phyloP scores from a whole-genome alignment of 2,888 invertebrate genomes.

The Acanthosepion esculentum region DNA sequence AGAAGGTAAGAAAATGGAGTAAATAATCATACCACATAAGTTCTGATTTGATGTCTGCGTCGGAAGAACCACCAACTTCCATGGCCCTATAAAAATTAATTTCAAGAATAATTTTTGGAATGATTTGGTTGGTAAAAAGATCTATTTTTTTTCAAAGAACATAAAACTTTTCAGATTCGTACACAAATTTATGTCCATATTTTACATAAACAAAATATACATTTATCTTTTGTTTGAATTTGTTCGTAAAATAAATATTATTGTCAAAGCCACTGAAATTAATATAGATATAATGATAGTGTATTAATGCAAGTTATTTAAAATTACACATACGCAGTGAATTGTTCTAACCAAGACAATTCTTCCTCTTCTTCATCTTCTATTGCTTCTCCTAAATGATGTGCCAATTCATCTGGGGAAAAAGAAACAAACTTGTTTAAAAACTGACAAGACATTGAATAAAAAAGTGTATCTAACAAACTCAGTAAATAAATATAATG shows the following conservation, averaged over 20 bases:
- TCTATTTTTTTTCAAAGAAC: no score
- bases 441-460: background rate
- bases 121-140: no score
- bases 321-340: constrained; percentile 58
- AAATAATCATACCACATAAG: constrained; percentile 67
- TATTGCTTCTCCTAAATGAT: constrained; percentile 67
- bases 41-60: constrained; percentile 67
- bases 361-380: constrained; percentile 65
- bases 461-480: background rate
- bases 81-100: constrained; percentile 64
- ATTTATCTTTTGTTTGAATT: no score
- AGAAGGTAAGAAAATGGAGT: constrained; percentile 71
- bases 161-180: no score
- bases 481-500: background rate
- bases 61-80: constrained; percentile 63
- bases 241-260: no score
- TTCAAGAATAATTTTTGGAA: background rate
- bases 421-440: background rate
- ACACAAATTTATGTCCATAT: no score
- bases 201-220: no score
- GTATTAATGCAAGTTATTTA: background rate
- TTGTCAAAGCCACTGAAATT: no score
- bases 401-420: constrained; percentile 66
- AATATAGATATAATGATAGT: no score
- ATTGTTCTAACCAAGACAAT: constrained; percentile 69